These are phyloP conservation scores for Epinephelus moara DNA, from an alignment of 2,113 vertebrate genomes.

Conservation along the genomic window DNA sequence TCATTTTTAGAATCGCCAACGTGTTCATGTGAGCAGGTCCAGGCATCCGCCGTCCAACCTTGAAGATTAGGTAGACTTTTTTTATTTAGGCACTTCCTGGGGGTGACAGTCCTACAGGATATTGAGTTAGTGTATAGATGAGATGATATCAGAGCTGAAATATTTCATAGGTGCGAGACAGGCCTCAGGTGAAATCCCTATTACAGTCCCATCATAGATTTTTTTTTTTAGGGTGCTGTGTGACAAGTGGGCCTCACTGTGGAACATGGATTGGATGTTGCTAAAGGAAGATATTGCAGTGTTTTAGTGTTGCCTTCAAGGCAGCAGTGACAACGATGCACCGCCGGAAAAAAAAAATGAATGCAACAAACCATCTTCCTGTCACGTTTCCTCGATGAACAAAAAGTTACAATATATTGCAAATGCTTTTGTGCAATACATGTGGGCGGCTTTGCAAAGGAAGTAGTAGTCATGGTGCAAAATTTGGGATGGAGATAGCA, in stretches of 20 bases:
- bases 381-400: background rate
- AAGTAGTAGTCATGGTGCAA: background rate
- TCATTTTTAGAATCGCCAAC: slow-evolving; percentile 22
- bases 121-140: slow-evolving; percentile 59
- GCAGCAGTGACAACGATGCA: slow-evolving; percentile 15
- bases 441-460: background rate
- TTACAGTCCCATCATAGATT: slow-evolving; percentile 38
- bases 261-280: slow-evolving; percentile 22
- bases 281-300: slow-evolving; percentile 28
- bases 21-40: slow-evolving; percentile 32
- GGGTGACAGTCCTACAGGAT: slow-evolving; percentile 36
- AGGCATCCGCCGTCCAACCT: slow-evolving; percentile 34
- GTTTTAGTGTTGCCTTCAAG: slow-evolving; percentile 35
- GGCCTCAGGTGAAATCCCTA: slow-evolving; percentile 59
- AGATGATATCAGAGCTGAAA: slow-evolving; percentile 51
- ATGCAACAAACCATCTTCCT: background rate
- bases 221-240: slow-evolving; percentile 10
- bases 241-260: slow-evolving; percentile 40
- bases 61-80: slow-evolving; percentile 52
- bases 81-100: slow-evolving; percentile 42
- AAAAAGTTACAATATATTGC: background rate
- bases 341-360: slow-evolving; percentile 16
- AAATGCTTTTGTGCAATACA: background rate
- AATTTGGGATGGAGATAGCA: background rate
- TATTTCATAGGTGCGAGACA: slow-evolving; percentile 45